A percentile compares a stretch with the other conserved stretches of the same genome.
These are phyloP conservation scores for Nasonia longicornis DNA, from an alignment of 1,140 invertebrate species.

Conservation along the genomic window DNA sequence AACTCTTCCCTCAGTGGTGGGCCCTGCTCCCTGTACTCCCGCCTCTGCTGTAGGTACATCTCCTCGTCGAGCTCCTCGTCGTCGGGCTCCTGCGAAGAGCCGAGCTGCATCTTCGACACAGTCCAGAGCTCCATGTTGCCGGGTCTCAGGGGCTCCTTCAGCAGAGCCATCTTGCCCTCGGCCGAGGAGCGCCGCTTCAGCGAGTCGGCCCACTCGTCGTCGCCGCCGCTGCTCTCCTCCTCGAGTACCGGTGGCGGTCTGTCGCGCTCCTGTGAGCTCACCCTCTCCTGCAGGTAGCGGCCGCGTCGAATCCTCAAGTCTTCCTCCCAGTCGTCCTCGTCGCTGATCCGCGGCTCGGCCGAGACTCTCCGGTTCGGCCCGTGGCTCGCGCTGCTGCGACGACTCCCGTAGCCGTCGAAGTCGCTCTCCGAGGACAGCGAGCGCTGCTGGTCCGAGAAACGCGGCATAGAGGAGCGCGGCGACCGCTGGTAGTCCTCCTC, in stretches of 20 bases:
- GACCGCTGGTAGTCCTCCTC: conserved; percentile 53
- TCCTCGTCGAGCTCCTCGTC: conserved; percentile 63
- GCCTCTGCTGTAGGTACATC: conserved; percentile 48
- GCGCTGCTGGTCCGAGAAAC: conserved; percentile 50
- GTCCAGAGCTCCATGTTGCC: conserved; percentile 66
- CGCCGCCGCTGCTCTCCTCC: conserved; percentile 45
- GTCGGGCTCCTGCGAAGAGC: conserved; percentile 62
- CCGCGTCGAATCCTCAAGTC: conserved; percentile 59
- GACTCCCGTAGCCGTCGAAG: conserved; percentile 48
- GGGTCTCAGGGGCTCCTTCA: conserved; percentile 59
- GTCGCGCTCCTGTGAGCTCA: conserved; percentile 49
- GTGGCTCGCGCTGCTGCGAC: conserved; percentile 12
- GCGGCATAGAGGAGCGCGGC: conserved; percentile 46
- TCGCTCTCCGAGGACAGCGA: conserved; percentile 60
- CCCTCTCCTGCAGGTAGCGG: conserved; percentile 52
- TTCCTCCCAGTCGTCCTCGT: conserved; percentile 65
- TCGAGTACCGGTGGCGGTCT: conserved; percentile 18
- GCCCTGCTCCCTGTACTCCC: conserved; percentile 52
- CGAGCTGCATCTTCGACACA: conserved; percentile 60
- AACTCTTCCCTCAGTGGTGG: conserved; percentile 52
- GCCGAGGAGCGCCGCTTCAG: conserved; percentile 64
- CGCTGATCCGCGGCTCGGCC: conserved; percentile 55
- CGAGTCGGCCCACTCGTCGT: conserved; percentile 53
- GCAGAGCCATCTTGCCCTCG: conserved; percentile 64
- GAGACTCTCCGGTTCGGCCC: conserved; percentile 37